Conservation (phyloP, 1,140 invertebrate genomes). For the Drosophila lacertosa region DNA sequence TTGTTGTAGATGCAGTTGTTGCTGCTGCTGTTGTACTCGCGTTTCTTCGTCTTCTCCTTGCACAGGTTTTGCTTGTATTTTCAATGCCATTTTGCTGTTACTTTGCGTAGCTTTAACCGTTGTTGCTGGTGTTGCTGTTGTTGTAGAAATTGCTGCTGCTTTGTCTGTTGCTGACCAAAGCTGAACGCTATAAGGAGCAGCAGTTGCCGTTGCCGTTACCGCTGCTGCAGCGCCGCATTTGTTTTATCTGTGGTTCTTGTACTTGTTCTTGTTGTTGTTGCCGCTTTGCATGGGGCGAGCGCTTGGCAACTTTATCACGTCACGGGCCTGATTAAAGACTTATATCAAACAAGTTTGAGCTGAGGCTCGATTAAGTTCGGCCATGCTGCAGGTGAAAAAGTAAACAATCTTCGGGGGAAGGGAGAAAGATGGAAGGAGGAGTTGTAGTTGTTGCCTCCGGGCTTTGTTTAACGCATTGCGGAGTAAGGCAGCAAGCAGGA, state of each 20-base stretch:
- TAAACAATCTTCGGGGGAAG: too few relatives aligned
- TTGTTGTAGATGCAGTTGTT: slow-evolving; percentile 48
- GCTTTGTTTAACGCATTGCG: too few relatives aligned
- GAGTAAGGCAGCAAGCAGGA: slow-evolving; percentile 1
- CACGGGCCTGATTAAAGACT: neutral
- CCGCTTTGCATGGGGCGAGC: neutral
- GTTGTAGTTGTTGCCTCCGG: too few relatives aligned
- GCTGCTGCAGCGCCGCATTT: slow-evolving; percentile 61
- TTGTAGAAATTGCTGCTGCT: slow-evolving; percentile 35
- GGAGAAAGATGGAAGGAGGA: too few relatives aligned
- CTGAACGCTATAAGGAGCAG: slow-evolving; percentile 23
- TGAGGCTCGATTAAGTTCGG: neutral
- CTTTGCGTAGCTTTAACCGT: slow-evolving; percentile 14
- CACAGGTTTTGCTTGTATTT: slow-evolving; percentile 13
- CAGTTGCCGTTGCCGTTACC: slow-evolving; percentile 28
- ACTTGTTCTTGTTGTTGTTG: slow-evolving; percentile 13
- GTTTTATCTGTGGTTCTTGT: slow-evolving; percentile 28
- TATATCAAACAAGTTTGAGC: neutral
- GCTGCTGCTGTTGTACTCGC: slow-evolving; percentile 25
- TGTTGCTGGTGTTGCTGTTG: slow-evolving; percentile 13
- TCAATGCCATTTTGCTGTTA: slow-evolving; percentile 52
- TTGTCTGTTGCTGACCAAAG: neutral
- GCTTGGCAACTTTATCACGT: neutral
- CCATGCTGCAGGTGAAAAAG: neutral
- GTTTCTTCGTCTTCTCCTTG: slow-evolving; percentile 13